Evolutionary conservation across 1,140 invertebrate genomes (phyloP), one percentile per base, ranked within the genome.

Genomic region (Paramacrobiotus metropolitanus): DNA sequence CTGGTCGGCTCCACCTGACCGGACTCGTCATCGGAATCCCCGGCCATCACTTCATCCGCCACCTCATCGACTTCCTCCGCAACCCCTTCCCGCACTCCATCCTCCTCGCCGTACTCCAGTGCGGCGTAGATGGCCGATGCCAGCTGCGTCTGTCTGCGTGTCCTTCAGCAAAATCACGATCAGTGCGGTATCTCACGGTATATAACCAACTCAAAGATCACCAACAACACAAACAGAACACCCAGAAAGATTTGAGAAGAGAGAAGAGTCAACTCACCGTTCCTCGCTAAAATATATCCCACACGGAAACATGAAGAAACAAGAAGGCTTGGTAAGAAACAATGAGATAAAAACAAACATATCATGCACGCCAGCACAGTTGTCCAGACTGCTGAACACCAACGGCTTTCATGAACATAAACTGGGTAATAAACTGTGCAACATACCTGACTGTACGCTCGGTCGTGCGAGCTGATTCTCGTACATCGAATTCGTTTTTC

Each of bases 401-500:
- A 40, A n/a, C 34, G n/a, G 9, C 34, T 40, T 40, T n/a, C 34
- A 40, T 9, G n/a, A 40, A 40, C n/a, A 40, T 15, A n/a, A 40
- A 40, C 34, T 15, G 28, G 15, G 15, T 9, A 55, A 55, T 20
- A 55, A 55, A 24, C n/a, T 40, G 34, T 40, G 48, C 48, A n/a
- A n/a, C 34, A 9, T 55, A 55, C 48, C 48, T 15, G 15, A 55
- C 48, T 9, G 48, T 55, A 15, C 48, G 48, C 28, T 55, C 48
- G 4, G 15, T 24, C 4, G 48, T 55, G 24, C 48, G 48, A 55
- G 15, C 15, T 28, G 28, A 28, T 55, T 55, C 48, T 24, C 48
- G 48, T 64, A 81, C 79, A 30, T 83, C 81, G 29, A 84, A 73
- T 67, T 85, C 83, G 63, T 75, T 71, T 64, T 80, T 82, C 61